Evolutionary conservation across 1,140 invertebrate species (phyloP).

Genomic region (Fopius arisanus): DNA sequence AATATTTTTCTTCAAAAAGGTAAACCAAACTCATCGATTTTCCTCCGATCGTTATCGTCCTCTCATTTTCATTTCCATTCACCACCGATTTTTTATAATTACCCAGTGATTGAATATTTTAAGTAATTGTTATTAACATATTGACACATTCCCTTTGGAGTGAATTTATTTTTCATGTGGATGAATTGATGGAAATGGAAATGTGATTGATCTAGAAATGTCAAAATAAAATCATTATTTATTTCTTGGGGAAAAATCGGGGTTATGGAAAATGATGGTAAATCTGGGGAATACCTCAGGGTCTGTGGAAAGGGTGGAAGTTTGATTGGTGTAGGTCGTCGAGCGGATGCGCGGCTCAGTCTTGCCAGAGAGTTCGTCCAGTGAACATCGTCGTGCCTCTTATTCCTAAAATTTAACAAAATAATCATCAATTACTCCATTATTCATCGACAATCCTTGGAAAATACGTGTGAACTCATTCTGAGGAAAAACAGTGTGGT

Average conservation of each 20-base stretch:
- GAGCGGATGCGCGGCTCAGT: conserved; percentile 4
- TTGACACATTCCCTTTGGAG: too few relatives aligned
- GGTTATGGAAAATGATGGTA: not conserved
- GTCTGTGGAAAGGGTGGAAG: not conserved
- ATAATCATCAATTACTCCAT: not conserved
- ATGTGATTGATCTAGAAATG: not conserved
- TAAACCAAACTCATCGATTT: not conserved
- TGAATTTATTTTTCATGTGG: too few relatives aligned
- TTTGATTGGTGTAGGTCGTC: conserved; percentile 8
- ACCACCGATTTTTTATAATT: not conserved
- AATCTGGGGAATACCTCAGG: not conserved
- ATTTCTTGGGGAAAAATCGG: not conserved
- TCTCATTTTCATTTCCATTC: not conserved
- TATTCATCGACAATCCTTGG: not conserved
- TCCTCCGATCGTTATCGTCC: not conserved
- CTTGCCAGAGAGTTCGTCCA: not conserved
- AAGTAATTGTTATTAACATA: too few relatives aligned
- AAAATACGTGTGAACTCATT: not conserved
- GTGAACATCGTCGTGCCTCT: not conserved
- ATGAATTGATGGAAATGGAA: not conserved
- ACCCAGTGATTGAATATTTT: too few relatives aligned
- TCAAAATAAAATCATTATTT: not conserved
- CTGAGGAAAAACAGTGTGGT: conserved; percentile 13
- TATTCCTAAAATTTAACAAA: not conserved
- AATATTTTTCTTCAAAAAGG: conserved; percentile 26